Conservation (phyloP, 2,113 vertebrate species). For the Motacilla tschutschensis region DNA sequence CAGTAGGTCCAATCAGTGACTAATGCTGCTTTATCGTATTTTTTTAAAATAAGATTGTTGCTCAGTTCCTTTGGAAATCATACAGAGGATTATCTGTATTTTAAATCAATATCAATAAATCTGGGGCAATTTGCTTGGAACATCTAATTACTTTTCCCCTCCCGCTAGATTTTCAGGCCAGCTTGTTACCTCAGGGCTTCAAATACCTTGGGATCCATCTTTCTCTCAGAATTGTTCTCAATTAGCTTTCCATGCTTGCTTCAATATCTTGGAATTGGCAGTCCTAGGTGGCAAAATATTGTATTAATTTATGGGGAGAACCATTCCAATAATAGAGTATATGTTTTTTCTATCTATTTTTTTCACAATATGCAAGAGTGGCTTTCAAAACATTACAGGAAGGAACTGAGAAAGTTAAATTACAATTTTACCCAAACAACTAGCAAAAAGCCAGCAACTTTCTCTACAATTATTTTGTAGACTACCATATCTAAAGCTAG, state of each 20-base stretch:
- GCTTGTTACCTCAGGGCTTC: constrained; percentile 54
- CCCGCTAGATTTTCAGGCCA: constrained; percentile 56
- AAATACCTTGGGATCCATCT: constrained; percentile 56
- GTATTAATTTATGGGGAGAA: not conserved
- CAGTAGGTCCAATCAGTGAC: not conserved
- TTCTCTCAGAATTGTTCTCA: constrained; percentile 45
- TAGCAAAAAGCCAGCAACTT: not conserved
- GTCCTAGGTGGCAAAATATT: constrained; percentile 12
- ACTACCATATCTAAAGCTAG: not conserved
- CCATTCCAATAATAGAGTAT: not conserved
- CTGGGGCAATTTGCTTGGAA: constrained; percentile 54
- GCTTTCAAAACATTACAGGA: not conserved
- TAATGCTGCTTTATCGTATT: not conserved
- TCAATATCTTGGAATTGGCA: constrained; percentile 11
- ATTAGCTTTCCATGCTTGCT: constrained; percentile 31
- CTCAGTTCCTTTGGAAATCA: constrained; percentile 33
- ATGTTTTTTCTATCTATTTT: not conserved
- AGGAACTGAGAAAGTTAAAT: not conserved
- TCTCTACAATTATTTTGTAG: not conserved
- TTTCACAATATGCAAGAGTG: not conserved
- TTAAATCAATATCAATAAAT: constrained; percentile 59
- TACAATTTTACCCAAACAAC: not conserved
- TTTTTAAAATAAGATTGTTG: not conserved
- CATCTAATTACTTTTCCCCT: constrained; percentile 52
- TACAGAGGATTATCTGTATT: constrained; percentile 38